Evolutionary conservation across 2,113 vertebrate genomes (phyloP).

Genomic region (Sphaerodactylus townsendi): DNA sequence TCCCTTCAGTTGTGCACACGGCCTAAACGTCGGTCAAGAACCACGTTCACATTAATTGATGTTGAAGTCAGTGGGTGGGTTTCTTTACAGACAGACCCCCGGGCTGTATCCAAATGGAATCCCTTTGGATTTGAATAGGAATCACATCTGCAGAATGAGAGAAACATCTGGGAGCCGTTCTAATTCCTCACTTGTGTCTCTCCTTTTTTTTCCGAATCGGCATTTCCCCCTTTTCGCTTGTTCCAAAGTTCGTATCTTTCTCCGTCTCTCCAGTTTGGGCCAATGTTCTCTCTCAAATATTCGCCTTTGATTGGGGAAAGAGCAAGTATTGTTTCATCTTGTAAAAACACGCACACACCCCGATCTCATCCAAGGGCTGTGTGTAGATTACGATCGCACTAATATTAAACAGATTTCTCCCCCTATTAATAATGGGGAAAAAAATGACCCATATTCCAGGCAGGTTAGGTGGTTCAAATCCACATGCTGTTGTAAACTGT

Average conservation of each 20-base stretch:
- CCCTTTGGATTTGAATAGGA: conserved; percentile 16
- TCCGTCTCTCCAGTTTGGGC: conserved; percentile 20
- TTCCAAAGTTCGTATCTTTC: too few relatives aligned
- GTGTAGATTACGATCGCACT: conserved; percentile 48
- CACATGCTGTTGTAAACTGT: conserved; percentile 20
- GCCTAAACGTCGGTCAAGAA: not conserved
- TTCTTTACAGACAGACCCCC: not conserved
- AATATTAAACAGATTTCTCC: conserved; percentile 62
- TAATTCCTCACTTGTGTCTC: not conserved
- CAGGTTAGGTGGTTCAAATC: conserved; percentile 48
- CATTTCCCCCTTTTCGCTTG: not conserved
- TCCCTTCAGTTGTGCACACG: not conserved
- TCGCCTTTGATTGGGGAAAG: conserved; percentile 42
- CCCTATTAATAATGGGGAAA: conserved; percentile 21
- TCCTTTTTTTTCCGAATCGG: not conserved
- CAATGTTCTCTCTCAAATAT: conserved; percentile 21
- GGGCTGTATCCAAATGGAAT: not conserved
- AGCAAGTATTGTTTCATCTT: conserved; percentile 38
- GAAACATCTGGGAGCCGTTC: not conserved
- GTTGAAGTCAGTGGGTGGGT: not conserved
- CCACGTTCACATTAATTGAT: not conserved
- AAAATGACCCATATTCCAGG: not conserved
- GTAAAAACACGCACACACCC: conserved; percentile 39
- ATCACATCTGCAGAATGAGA: not conserved
- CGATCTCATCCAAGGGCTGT: conserved; percentile 45